phyloP scores from a whole-genome alignment of 2,113 vertebrate genomes.

The Panthera uncia region DNA sequence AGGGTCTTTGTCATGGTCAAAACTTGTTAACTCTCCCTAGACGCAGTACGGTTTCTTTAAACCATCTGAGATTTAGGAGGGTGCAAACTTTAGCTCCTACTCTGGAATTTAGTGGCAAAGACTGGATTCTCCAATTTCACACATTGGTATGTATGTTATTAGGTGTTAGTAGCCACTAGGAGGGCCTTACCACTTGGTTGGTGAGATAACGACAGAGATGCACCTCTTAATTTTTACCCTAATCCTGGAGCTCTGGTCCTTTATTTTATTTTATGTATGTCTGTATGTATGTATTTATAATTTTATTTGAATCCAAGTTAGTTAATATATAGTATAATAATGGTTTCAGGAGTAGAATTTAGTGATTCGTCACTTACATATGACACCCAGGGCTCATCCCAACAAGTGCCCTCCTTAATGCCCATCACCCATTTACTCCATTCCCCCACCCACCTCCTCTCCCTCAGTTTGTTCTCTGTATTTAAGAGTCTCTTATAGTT shows the following conservation, averaged over 20 bases:
- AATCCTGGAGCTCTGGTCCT: not conserved
- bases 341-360: too few relatives aligned
- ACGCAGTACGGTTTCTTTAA: not conserved
- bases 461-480: too few relatives aligned
- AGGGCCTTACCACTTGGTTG: not conserved
- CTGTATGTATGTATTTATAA: too few relatives aligned
- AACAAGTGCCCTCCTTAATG: too few relatives aligned
- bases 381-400: too few relatives aligned
- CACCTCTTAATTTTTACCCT: not conserved
- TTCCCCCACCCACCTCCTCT: too few relatives aligned
- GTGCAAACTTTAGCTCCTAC: not conserved
- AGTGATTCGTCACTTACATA: too few relatives aligned
- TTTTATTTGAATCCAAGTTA: too few relatives aligned
- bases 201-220: not conserved
- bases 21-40: not conserved
- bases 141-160: not conserved
- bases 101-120: not conserved
- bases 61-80: not conserved
- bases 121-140: not conserved
- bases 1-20: not conserved
- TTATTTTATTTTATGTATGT: not conserved
- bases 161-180: not conserved
- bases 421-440: too few relatives aligned
- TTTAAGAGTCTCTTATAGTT: too few relatives aligned
- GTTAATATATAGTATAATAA: too few relatives aligned